Conservation (phyloP, 2,113 vertebrate species). For the Corydoras maculifer region DNA sequence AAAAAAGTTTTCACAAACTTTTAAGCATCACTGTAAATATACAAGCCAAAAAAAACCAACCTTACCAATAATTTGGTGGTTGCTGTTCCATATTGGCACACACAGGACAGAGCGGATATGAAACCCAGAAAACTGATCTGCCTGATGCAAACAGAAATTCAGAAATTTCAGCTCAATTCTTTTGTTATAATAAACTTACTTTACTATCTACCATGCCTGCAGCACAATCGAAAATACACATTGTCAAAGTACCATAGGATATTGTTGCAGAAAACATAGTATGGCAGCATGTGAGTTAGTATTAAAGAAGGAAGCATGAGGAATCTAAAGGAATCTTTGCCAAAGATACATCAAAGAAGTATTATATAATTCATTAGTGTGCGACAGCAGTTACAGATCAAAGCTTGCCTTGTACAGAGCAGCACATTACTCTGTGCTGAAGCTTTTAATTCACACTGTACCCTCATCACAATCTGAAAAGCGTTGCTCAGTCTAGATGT, state of each 20-base stretch:
- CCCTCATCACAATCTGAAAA: constrained; percentile 12
- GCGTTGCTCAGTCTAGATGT: neutral
- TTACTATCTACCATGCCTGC: constrained; percentile 9
- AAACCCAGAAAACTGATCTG: constrained; percentile 95
- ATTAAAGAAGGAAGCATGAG: constrained; percentile 14
- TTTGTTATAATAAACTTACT: neutral
- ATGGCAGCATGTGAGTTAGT: neutral
- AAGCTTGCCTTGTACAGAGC: constrained; percentile 25
- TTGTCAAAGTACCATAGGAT: constrained; percentile 3
- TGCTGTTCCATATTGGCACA: constrained; percentile 98
- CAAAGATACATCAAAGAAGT: constrained; percentile 31
- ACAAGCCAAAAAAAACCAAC: no score
- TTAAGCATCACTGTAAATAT: no score
- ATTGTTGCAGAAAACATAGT: no score
- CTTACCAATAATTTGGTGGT: constrained; percentile 98
- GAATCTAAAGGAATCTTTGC: constrained; percentile 21
- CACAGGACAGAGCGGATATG: constrained; percentile 96
- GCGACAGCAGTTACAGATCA: constrained; percentile 31
- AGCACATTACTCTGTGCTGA: constrained; percentile 19
- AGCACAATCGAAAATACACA: constrained; percentile 3
- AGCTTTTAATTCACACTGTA: constrained; percentile 22
- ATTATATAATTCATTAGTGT: constrained; percentile 38
- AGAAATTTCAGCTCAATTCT: neutral
- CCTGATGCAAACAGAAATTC: constrained; percentile 64
- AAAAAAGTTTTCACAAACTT: no score